phyloP scores from a whole-genome alignment of 2,797 vertebrate species.

The Sparus aurata region DNA sequence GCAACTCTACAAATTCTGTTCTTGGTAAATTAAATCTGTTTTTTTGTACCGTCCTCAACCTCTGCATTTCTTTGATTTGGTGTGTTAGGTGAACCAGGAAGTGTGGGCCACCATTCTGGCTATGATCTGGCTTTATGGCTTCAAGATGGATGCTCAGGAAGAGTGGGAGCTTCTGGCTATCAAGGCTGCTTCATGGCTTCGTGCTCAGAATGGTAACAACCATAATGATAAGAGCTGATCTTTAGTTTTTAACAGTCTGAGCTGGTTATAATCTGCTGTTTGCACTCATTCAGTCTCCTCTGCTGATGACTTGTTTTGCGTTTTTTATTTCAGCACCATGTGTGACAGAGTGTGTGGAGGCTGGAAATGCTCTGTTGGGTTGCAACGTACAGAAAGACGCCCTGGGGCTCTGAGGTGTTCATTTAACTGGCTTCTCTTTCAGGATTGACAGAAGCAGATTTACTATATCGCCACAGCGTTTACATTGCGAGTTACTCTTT shows the following conservation, averaged over 20 bases:
- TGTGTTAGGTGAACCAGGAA: conserved; percentile 63
- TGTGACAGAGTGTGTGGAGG: conserved; percentile 65
- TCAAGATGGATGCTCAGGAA: conserved; percentile 65
- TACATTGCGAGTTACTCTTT: background rate
- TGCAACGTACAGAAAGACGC: conserved; percentile 52
- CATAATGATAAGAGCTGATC: background rate
- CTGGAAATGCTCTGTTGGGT: conserved; percentile 69
- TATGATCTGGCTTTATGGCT: conserved; percentile 87
- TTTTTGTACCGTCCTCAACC: too few species aligned
- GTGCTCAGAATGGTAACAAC: conserved; percentile 77
- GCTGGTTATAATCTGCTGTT: too few species aligned
- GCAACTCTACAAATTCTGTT: too few species aligned
- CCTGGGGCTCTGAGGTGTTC: conserved; percentile 60
- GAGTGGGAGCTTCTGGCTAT: conserved; percentile 89
- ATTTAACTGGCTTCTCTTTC: background rate
- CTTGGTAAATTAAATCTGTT: too few species aligned
- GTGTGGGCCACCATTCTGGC: conserved; percentile 88
- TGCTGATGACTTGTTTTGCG: background rate
- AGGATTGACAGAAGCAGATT: background rate
- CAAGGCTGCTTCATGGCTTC: conserved; percentile 85
- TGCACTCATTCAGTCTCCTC: too few species aligned
- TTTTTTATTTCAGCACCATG: conserved; percentile 41
- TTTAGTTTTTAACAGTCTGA: background rate
- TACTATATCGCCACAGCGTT: background rate
- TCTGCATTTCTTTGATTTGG: conserved; percentile 15